phyloP scores from a whole-genome alignment of 2,888 invertebrate genomes.

The Papilio protenor region DNA sequence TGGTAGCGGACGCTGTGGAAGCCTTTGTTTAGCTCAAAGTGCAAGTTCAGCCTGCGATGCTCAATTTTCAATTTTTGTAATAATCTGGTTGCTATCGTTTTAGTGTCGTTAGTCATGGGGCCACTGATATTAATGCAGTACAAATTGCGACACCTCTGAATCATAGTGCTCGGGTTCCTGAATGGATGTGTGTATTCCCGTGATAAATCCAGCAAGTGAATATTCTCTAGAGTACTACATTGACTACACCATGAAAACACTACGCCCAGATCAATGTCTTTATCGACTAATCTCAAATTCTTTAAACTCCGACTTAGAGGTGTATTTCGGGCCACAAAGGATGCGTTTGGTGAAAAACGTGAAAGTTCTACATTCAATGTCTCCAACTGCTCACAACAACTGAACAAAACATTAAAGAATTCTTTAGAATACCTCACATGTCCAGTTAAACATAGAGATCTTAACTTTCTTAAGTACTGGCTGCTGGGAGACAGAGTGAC shows the following conservation, averaged over 20 bases:
- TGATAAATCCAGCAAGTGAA: slow-evolving; percentile 60
- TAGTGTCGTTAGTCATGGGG: slow-evolving; percentile 52
- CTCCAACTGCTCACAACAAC: slow-evolving; percentile 60
- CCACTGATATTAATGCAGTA: slow-evolving; percentile 63
- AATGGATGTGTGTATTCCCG: slow-evolving; percentile 52
- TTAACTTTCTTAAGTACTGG: slow-evolving; percentile 67
- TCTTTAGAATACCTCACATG: slow-evolving; percentile 57
- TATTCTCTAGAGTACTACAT: slow-evolving; percentile 68
- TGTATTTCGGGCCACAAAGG: slow-evolving; percentile 57
- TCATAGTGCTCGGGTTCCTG: slow-evolving; percentile 57
- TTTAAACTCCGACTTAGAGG: slow-evolving; percentile 61
- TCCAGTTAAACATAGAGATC: slow-evolving; percentile 67
- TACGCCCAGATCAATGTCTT: slow-evolving; percentile 60
- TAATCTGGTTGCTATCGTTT: slow-evolving; percentile 52
- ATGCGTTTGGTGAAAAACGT: slow-evolving; percentile 53
- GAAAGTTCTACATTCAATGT: slow-evolving; percentile 64
- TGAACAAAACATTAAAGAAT: slow-evolving; percentile 70
- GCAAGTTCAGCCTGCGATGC: slow-evolving; percentile 55
- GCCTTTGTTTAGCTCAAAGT: slow-evolving; percentile 53
- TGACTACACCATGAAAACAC: slow-evolving; percentile 64
- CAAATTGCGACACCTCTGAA: slow-evolving; percentile 64
- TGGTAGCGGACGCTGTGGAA: slow-evolving; percentile 47
- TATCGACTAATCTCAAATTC: slow-evolving; percentile 67
- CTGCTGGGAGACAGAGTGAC: slow-evolving; percentile 56
- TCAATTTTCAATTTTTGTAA: slow-evolving; percentile 60